These are phyloP conservation scores for Ormia ochracea DNA, from an alignment of 2,888 invertebrate genomes.

Conservation along the genomic window DNA sequence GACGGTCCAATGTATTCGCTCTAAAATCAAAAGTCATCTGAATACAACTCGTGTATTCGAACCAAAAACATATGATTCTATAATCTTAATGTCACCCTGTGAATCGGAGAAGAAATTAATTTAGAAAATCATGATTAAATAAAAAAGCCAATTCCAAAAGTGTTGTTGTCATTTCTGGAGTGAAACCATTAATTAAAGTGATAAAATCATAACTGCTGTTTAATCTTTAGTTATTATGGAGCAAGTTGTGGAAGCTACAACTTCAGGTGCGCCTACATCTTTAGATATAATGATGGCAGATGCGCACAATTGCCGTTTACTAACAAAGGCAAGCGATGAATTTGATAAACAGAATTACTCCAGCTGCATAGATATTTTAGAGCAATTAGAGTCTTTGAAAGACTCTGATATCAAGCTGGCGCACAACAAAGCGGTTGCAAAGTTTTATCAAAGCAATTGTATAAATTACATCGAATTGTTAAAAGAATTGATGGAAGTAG, in stretches of 20 bases:
- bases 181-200: too few species aligned
- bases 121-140: too few species aligned
- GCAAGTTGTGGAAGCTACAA: neutral
- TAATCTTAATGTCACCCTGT: too few species aligned
- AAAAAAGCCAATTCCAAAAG: too few species aligned
- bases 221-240: too few species aligned
- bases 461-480: constrained; percentile 85
- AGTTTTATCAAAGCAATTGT: constrained; percentile 86
- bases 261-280: neutral
- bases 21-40: too few species aligned
- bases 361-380: constrained; percentile 71
- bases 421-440: constrained; percentile 90
- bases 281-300: constrained; percentile 42
- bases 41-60: too few species aligned
- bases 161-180: too few species aligned
- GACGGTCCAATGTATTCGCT: too few species aligned
- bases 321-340: constrained; percentile 73
- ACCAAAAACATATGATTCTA: too few species aligned
- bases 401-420: constrained; percentile 67
- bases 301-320: constrained; percentile 70
- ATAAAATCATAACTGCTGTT: too few species aligned
- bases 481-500: constrained; percentile 67
- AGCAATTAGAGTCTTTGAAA: constrained; percentile 70
- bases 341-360: constrained; percentile 73
- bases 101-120: too few species aligned